Percentiles rank a stretch among this genome's conserved stretches.
Evolutionary conservation across 1,140 invertebrate species (phyloP).

Genomic region (Coptotermes formosanus): DNA sequence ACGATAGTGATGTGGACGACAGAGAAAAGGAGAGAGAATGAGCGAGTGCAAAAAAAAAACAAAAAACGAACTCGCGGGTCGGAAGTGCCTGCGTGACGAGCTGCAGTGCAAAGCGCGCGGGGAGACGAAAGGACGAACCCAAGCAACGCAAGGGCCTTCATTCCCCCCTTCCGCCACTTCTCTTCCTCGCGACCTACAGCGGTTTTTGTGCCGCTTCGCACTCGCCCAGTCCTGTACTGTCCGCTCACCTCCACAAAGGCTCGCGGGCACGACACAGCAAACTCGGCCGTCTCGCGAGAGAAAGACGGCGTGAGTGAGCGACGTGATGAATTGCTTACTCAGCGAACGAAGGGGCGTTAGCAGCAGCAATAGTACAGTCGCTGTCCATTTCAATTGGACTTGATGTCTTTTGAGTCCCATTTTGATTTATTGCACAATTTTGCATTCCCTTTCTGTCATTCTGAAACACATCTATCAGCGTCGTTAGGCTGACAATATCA

Average conservation of each 20-base stretch:
- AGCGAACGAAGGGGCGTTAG: conserved; percentile 18
- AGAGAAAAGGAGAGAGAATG: neutral
- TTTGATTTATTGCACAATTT: neutral
- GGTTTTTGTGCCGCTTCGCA: conserved; percentile 6
- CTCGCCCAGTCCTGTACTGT: neutral
- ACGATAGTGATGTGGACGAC: conserved; percentile 19
- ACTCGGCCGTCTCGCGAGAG: conserved; percentile 40
- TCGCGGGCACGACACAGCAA: conserved; percentile 35
- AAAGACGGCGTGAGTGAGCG: conserved; percentile 33
- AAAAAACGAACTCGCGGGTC: conserved; percentile 29
- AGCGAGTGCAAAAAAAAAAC: neutral
- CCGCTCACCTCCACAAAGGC: conserved; percentile 49
- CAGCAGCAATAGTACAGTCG: neutral
- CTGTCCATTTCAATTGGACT: neutral
- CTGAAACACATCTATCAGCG: too few relatives aligned
- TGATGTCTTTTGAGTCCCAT: neutral
- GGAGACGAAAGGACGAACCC: neutral
- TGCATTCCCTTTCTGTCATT: too few relatives aligned
- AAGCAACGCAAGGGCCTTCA: too few relatives aligned
- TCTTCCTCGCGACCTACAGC: neutral
- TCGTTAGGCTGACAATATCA: too few relatives aligned
- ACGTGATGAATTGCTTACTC: conserved; percentile 33
- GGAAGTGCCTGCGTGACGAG: conserved; percentile 30
- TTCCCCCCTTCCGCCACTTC: neutral
- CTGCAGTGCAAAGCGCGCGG: conserved; percentile 3